Evolutionary conservation across 2,113 vertebrate genomes (phyloP).

Genomic region (Prunella fulvescens): DNA sequence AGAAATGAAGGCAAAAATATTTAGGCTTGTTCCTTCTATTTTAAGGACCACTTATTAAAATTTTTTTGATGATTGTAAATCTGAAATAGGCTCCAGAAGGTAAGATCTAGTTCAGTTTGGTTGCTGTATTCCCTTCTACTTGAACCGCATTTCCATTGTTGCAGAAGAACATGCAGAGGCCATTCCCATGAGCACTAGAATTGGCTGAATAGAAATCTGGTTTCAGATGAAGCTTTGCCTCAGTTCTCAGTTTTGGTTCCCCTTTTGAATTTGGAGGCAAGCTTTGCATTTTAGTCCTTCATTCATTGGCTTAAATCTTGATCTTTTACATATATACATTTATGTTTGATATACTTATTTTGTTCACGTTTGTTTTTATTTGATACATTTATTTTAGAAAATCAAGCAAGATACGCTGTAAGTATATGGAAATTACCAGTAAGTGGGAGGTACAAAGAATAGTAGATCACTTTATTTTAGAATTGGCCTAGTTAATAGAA

Average conservation of each 20-base stretch:
- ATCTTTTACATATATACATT: neutral
- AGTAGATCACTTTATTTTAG: neutral
- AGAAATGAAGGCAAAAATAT: neutral
- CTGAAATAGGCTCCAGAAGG: neutral
- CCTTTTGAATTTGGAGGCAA: neutral
- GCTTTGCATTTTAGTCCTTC: neutral
- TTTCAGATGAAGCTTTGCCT: neutral
- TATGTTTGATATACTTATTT: neutral
- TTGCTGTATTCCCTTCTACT: neutral
- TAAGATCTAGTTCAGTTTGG: neutral
- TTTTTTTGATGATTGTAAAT: neutral
- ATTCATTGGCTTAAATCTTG: neutral
- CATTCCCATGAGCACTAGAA: neutral
- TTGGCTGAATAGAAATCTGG: neutral
- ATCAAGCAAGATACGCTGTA: neutral
- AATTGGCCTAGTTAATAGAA: constrained; percentile 29
- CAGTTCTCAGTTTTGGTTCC: neutral
- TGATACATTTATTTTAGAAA: neutral
- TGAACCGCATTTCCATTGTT: neutral
- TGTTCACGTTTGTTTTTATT: neutral
- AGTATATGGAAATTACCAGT: constrained; percentile 10
- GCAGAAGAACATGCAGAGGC: constrained; percentile 7
- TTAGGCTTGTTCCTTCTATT: neutral
- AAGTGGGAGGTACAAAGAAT: neutral
- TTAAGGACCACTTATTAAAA: neutral